Percentiles rank a stretch among this genome's conserved stretches.
Conservation (phyloP, 2,888 invertebrate genomes). For the Brachylomia viminalis region DNA sequence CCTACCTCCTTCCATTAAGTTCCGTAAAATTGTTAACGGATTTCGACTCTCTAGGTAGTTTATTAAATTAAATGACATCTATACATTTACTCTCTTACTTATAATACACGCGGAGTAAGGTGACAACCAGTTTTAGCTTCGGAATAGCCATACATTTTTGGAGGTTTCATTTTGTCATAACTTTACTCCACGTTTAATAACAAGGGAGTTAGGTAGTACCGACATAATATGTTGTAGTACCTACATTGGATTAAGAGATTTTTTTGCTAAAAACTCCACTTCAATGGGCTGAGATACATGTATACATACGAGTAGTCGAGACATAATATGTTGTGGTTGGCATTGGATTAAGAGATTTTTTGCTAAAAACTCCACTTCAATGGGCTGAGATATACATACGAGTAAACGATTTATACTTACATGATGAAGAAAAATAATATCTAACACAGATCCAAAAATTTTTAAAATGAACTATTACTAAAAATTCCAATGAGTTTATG, state of each 20-base stretch:
- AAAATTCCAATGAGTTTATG: too few species aligned
- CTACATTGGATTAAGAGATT: neutral
- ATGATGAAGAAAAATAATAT: too few species aligned
- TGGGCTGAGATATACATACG: too few species aligned
- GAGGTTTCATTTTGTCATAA: neutral
- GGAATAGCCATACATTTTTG: neutral
- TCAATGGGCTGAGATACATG: too few species aligned
- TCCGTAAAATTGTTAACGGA: slow-evolving; percentile 21
- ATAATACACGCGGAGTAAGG: neutral
- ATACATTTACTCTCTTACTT: neutral
- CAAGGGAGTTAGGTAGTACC: neutral
- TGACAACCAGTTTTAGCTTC: too few species aligned
- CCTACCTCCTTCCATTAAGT: slow-evolving; percentile 20
- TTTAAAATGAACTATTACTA: too few species aligned
- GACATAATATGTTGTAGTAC: neutral
- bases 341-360: neutral
- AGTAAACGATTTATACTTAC: too few species aligned
- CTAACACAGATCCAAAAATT: too few species aligned
- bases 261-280: neutral
- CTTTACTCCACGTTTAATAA: neutral
- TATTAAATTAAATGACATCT: neutral
- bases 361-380: neutral
- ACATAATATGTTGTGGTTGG: neutral
- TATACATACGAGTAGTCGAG: too few species aligned
- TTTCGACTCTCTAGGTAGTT: neutral